phyloP scores from a whole-genome alignment of 2,797 vertebrate genomes.

The Chromis chromis region DNA sequence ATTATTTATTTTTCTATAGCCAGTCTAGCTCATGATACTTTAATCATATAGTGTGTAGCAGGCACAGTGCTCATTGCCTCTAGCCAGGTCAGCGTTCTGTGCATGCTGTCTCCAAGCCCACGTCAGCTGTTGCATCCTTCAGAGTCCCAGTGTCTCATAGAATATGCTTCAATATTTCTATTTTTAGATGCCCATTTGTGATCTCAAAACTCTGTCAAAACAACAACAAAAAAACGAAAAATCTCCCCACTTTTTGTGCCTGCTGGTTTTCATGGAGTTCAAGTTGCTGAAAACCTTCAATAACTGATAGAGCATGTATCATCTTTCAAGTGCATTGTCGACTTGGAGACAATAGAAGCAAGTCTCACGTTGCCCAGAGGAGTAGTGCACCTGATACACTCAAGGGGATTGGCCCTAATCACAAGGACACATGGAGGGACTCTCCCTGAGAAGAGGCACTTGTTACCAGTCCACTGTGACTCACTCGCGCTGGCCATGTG shows the following conservation, averaged over 20 bases:
- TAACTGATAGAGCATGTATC: slow-evolving; percentile 13
- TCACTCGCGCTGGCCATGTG: slow-evolving; percentile 77
- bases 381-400: slow-evolving; percentile 75
- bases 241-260: slow-evolving; percentile 5
- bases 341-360: slow-evolving; percentile 55
- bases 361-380: slow-evolving; percentile 69
- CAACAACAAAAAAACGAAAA: neutral
- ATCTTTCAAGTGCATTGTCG: slow-evolving; percentile 37
- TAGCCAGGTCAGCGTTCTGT: slow-evolving; percentile 18
- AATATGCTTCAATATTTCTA: slow-evolving; percentile 42
- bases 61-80: neutral
- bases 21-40: neutral
- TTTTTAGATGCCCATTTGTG: slow-evolving; percentile 42
- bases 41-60: neutral
- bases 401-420: slow-evolving; percentile 68
- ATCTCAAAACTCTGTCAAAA: slow-evolving; percentile 23
- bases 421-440: slow-evolving; percentile 73
- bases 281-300: slow-evolving; percentile 12
- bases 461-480: slow-evolving; percentile 72
- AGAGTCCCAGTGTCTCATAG: slow-evolving; percentile 27
- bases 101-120: slow-evolving; percentile 12
- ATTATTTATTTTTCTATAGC: neutral
- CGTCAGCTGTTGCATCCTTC: slow-evolving; percentile 37
- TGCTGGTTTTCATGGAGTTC: neutral
- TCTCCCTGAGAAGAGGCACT: slow-evolving; percentile 74